phyloP scores from a whole-genome alignment of 2,113 vertebrate genomes.

The Sorex fumeus region DNA sequence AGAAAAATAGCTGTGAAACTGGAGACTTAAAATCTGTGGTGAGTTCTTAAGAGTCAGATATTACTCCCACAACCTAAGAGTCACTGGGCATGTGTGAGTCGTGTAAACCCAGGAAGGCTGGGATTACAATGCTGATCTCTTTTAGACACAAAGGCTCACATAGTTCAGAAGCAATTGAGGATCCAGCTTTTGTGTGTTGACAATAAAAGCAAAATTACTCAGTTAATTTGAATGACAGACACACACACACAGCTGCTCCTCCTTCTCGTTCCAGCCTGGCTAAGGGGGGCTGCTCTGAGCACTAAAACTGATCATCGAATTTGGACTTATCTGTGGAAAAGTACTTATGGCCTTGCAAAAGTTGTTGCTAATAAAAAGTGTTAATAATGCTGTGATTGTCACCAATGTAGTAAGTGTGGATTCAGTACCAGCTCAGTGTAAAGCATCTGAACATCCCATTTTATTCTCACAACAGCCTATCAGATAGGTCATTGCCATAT shows the following conservation, averaged over 20 bases:
- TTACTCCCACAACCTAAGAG: not conserved
- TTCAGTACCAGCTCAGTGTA: not conserved
- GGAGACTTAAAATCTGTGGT: not conserved
- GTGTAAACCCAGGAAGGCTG: not conserved
- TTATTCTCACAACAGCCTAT: not conserved
- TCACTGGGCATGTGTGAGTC: not conserved
- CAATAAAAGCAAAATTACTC: slow-evolving; percentile 55
- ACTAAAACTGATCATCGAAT: not conserved
- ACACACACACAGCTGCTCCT: not conserved
- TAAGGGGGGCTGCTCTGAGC: not conserved
- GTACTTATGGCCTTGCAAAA: slow-evolving; percentile 18
- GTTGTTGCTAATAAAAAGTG: not conserved
- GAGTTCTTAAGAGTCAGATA: slow-evolving; percentile 16
- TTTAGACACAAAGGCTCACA: slow-evolving; percentile 9
- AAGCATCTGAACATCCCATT: not conserved
- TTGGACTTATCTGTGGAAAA: not conserved
- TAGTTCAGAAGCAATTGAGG: slow-evolving; percentile 21
- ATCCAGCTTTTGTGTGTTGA: slow-evolving; percentile 32
- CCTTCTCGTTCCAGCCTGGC: not conserved
- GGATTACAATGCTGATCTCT: not conserved
- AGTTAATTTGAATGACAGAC: slow-evolving; percentile 33
- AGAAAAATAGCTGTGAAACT: not conserved
- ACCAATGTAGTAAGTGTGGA: not conserved
- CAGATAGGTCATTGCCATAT: not conserved
- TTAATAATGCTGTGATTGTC: not conserved